These are phyloP conservation scores for Drosophila chauvacae DNA, from an alignment of 1,140 invertebrate species.

Conservation along the genomic window DNA sequence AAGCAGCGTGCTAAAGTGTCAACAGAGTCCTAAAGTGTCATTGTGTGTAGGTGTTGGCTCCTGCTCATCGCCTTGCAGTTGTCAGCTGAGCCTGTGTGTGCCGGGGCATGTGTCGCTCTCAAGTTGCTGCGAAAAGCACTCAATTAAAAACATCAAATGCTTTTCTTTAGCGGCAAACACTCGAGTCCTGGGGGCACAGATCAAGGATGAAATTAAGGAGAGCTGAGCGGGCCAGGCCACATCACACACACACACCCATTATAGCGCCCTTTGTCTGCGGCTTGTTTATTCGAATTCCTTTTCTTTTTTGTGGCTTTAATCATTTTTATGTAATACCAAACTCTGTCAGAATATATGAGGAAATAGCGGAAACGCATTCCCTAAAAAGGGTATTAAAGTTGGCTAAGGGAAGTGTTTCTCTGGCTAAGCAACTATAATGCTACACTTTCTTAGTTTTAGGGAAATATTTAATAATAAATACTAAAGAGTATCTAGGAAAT, in stretches of 20 bases:
- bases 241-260: constrained; percentile 7
- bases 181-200: constrained; percentile 53
- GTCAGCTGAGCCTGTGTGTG: constrained; percentile 21
- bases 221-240: constrained; percentile 9
- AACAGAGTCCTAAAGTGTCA: constrained; percentile 71
- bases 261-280: constrained; percentile 21
- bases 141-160: constrained; percentile 81
- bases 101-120: constrained; percentile 42
- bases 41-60: constrained; percentile 61
- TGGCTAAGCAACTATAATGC: too few species aligned
- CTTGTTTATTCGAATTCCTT: constrained; percentile 2
- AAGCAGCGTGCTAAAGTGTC: constrained; percentile 64
- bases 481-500: neutral
- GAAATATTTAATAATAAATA: neutral
- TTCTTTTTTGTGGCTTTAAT: neutral
- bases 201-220: constrained; percentile 63
- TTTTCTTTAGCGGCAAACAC: constrained; percentile 60
- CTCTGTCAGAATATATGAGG: neutral
- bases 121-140: constrained; percentile 71
- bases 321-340: constrained; percentile 15
- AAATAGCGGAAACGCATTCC: neutral
- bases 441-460: neutral
- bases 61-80: constrained; percentile 46
- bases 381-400: neutral
- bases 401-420: too few species aligned